Percentiles rank a stretch among this genome's conserved stretches.
phyloP scores from a whole-genome alignment of 2,888 invertebrate species.

The Automeris io region DNA sequence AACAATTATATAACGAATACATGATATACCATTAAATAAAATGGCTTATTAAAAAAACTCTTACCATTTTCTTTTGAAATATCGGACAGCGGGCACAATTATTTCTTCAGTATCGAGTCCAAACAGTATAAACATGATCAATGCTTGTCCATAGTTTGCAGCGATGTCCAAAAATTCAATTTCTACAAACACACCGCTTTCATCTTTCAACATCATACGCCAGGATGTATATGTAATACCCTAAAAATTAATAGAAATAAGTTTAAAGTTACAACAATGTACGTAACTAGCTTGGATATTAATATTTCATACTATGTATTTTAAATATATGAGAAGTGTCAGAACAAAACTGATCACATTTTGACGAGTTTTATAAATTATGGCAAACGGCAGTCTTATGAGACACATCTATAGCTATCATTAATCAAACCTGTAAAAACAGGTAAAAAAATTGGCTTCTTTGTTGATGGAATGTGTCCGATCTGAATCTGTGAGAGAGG shows the following conservation, averaged over 20 bases:
- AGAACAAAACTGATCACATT: too few species aligned
- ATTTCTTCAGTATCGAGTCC: conserved; percentile 89
- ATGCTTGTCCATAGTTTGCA: conserved; percentile 92
- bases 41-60: conserved; percentile 4
- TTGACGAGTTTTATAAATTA: too few species aligned
- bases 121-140: conserved; percentile 91
- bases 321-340: too few species aligned
- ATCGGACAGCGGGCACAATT: conserved; percentile 80
- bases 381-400: too few species aligned
- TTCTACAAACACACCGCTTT: conserved; percentile 93
- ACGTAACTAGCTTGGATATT: neutral
- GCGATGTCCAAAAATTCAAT: conserved; percentile 94
- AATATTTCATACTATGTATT: too few species aligned
- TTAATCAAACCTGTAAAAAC: too few species aligned
- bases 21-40: too few species aligned
- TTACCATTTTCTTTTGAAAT: conserved; percentile 79
- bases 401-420: too few species aligned
- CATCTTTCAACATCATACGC: conserved; percentile 88
- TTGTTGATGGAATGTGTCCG: too few species aligned
- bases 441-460: too few species aligned
- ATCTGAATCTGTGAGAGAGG: too few species aligned
- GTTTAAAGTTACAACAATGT: neutral
- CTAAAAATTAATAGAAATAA: conserved; percentile 58
- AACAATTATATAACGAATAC: neutral
- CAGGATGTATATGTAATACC: conserved; percentile 89